Conservation (phyloP, 2,797 vertebrate genomes). For the Pangasius mekongensis region DNA sequence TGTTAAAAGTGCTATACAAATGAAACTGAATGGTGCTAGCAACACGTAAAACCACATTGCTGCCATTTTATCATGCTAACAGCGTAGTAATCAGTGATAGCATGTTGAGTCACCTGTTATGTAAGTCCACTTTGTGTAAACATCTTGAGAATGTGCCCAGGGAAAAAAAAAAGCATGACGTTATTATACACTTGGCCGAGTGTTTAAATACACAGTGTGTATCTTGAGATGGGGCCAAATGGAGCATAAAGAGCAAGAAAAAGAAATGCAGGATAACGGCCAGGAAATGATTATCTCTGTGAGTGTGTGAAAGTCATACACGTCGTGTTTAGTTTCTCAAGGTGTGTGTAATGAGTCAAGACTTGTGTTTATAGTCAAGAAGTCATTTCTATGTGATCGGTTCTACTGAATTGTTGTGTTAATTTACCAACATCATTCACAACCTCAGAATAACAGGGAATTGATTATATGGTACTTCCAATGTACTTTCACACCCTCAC, state of each 20-base stretch:
- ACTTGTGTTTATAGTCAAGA: not conserved
- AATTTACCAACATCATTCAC: not conserved
- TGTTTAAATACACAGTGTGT: not conserved
- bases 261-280: not conserved
- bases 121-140: not conserved
- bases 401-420: not conserved
- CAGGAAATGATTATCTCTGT: not conserved
- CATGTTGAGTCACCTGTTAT: conserved; percentile 12
- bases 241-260: not conserved
- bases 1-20: not conserved
- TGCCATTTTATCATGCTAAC: not conserved
- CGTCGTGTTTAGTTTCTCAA: not conserved
- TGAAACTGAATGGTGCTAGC: not conserved
- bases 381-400: not conserved
- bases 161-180: not conserved
- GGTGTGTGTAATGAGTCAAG: not conserved
- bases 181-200: not conserved
- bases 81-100: not conserved
- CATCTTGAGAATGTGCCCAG: not conserved
- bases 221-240: not conserved
- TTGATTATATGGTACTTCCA: not conserved
- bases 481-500: not conserved
- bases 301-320: not conserved
- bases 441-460: not conserved
- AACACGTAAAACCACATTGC: not conserved